Evolutionary conservation across 2,797 vertebrate genomes (phyloP), one percentile per base, ranked within the genome.

Genomic region (Carapus acus): DNA sequence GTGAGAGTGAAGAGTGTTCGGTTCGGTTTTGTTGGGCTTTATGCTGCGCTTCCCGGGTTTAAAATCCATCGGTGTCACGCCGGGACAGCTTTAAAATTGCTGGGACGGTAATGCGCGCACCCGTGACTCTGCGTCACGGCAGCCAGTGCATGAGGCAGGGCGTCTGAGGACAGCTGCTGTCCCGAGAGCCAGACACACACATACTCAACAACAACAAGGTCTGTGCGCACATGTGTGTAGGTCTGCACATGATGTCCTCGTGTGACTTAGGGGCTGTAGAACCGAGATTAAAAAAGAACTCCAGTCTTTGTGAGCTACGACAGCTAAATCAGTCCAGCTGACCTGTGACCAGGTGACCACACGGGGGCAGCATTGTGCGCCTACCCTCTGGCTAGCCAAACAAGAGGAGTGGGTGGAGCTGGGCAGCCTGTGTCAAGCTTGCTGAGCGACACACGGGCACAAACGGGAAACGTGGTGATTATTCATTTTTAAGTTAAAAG

Each of bases 91-190:
- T 36, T n/a, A 19, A 34, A 8, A 43, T 3, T 41, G 40, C 69
- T 48, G 38, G 36, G 55, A 60, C 58, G 42, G 14, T n/a, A 15
- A 36, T 36, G 34, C 34, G 34, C 34, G 34, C 34, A n/a, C 79
- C 80, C 77, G 78, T 77, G 69, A 59, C 65, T 71, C 59, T 83
- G 75, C 78, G 79, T 83, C 76, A 76, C 69, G 24, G 69, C 62
- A 54, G 65, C 43, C 38, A 33, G 56, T 62, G 70, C 65, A 59
- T 54, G 73, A 58, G 38, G 52, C 50, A 65, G 81, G 83, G 74
- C 80, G 67, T 78, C 49, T 80, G 79, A 84, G 86, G 85, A 88
- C 82, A 83, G 1, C 33, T 8, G 37, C 36, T 8, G 39, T 11
- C 23, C 54, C 20, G 31, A 11, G 54, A 51, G 43, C 58, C 69